Evolutionary conservation across 2,113 vertebrate species (phyloP).

Genomic region (Phodopus roborovskii): DNA sequence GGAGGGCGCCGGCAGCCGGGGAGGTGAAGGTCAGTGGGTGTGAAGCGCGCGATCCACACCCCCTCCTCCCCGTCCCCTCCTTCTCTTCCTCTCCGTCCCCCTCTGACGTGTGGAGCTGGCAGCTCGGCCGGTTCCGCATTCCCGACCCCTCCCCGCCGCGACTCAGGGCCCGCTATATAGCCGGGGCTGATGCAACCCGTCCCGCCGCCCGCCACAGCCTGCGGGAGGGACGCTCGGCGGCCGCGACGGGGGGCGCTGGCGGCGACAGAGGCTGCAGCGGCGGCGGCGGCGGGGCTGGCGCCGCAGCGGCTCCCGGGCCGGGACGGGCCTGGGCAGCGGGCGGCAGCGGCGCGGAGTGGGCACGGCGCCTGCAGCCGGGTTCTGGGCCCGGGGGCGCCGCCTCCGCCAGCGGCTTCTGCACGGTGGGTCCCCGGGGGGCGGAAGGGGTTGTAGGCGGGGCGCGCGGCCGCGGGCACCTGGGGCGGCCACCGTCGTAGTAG

Average conservation of each 20-base stretch:
- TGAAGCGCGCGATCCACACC: slow-evolving; percentile 81
- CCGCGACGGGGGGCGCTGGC: slow-evolving; percentile 77
- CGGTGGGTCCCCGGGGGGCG: slow-evolving; percentile 80
- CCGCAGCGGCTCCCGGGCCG: slow-evolving; percentile 79
- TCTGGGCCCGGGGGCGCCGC: slow-evolving; percentile 76
- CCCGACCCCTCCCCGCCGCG: slow-evolving; percentile 94
- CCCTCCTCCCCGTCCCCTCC: slow-evolving; percentile 82
- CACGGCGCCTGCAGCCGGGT: slow-evolving; percentile 75
- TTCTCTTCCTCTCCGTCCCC: slow-evolving; percentile 82
- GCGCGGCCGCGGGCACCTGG: slow-evolving; percentile 53
- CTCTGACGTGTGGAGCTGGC: slow-evolving; percentile 94
- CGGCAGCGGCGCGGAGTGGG: slow-evolving; percentile 74
- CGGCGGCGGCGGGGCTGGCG: slow-evolving; percentile 81
- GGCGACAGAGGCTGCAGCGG: slow-evolving; percentile 70
- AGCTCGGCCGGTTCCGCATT: slow-evolving; percentile 95
- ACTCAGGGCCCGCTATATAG: slow-evolving; percentile 93
- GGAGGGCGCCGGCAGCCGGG: slow-evolving; percentile 64
- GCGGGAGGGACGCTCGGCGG: slow-evolving; percentile 83
- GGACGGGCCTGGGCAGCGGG: slow-evolving; percentile 79
- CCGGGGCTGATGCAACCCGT: slow-evolving; percentile 93
- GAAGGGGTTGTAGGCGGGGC: neutral
- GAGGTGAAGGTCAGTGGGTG: slow-evolving; percentile 81
- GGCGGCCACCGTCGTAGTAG: neutral
- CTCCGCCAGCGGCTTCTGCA: slow-evolving; percentile 77
- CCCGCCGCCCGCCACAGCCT: slow-evolving; percentile 85